Evolutionary conservation across 2,797 vertebrate genomes (phyloP).

Genomic region (Gallinago stenura): DNA sequence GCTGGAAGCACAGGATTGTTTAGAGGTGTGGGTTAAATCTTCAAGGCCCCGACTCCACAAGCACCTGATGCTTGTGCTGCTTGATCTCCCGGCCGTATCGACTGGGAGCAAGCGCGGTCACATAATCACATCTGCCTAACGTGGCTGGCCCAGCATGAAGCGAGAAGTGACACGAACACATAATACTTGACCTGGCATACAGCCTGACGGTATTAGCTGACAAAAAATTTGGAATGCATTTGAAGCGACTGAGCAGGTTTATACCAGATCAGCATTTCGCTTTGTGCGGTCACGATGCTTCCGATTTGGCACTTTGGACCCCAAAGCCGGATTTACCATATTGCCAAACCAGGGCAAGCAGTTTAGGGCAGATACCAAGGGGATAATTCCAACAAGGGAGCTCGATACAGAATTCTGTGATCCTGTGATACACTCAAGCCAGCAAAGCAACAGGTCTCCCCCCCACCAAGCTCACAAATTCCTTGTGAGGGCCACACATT

Average conservation of each 20-base stretch:
- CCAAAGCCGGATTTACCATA: background rate
- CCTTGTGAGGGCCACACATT: background rate
- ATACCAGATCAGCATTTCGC: background rate
- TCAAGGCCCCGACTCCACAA: rapidly evolving
- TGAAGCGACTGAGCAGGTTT: background rate
- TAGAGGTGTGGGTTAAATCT: background rate
- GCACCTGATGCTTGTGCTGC: background rate
- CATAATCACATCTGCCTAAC: rapidly evolving
- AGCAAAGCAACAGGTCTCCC: background rate
- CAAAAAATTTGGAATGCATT: background rate
- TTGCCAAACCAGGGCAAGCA: background rate
- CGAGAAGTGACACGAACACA: background rate
- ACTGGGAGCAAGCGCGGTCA: background rate
- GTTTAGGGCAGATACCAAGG: background rate
- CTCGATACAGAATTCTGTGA: too few relatives aligned
- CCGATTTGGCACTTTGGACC: background rate
- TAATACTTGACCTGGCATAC: background rate
- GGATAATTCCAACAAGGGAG: background rate
- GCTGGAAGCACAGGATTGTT: background rate
- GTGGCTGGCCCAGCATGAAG: background rate
- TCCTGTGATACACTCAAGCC: background rate
- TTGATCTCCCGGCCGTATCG: background rate
- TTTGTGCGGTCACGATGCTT: background rate
- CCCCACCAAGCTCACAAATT: background rate
- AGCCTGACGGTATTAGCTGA: background rate